A percentile compares a stretch with the other conserved stretches of the same genome.
Conservation (phyloP, 1,140 invertebrate species). For the Chrysopa pallens region DNA sequence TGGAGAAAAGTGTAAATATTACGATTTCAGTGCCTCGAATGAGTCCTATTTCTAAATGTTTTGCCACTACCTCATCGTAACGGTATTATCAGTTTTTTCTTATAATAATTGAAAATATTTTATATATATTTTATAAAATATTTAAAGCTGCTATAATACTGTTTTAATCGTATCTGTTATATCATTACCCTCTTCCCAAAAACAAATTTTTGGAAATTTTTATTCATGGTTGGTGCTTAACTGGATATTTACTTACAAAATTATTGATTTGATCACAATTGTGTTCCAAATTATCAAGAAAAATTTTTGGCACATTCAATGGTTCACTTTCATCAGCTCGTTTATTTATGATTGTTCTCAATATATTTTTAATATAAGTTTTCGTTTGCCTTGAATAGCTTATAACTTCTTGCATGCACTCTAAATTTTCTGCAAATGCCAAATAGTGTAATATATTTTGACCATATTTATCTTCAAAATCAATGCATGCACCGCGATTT, state of each 20-base stretch:
- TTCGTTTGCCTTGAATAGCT: background rate
- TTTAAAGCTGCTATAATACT: too few relatives aligned
- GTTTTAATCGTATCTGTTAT: too few relatives aligned
- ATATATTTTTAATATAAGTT: background rate
- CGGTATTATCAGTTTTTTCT: too few relatives aligned
- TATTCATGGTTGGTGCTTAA: too few relatives aligned
- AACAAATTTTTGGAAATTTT: too few relatives aligned
- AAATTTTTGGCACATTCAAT: constrained; percentile 6
- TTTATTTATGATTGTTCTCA: background rate
- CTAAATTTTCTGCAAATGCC: constrained; percentile 22
- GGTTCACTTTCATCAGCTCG: constrained; percentile 1
- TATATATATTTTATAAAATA: too few relatives aligned
- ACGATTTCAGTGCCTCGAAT: too few relatives aligned
- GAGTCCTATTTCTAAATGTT: too few relatives aligned
- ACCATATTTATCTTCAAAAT: constrained; percentile 20
- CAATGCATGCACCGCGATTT: constrained; percentile 20
- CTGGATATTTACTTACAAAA: background rate
- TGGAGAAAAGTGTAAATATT: too few relatives aligned
- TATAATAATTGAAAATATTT: too few relatives aligned
- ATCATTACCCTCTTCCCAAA: too few relatives aligned
- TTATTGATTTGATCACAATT: background rate
- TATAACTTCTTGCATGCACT: constrained; percentile 15
- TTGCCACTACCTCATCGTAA: too few relatives aligned
- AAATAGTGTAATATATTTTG: constrained; percentile 27
- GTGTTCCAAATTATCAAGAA: background rate